Conservation (phyloP, 2,888 invertebrate genomes). For the Tetranychus truncatus region DNA sequence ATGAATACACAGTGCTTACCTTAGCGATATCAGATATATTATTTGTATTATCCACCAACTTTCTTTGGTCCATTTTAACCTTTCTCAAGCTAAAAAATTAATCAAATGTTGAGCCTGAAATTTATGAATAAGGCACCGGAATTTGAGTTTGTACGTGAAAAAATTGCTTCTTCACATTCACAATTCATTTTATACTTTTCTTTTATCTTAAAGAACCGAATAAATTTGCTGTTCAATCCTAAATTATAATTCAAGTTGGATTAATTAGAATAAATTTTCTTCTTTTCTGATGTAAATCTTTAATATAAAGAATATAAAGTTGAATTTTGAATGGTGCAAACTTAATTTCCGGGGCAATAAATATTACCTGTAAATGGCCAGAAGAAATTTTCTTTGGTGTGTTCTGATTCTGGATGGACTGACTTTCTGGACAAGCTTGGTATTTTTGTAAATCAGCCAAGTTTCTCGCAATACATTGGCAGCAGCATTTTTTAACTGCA, state of each 20-base stretch:
- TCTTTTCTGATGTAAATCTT: too few species aligned
- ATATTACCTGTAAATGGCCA: conserved; percentile 90
- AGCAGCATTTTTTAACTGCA: conserved; percentile 86
- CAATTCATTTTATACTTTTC: too few species aligned
- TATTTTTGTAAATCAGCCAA: conserved; percentile 99
- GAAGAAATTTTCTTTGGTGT: conserved; percentile 94
- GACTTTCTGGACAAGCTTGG: conserved; percentile 88
- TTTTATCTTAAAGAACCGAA: too few species aligned
- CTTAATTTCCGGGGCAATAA: too few species aligned
- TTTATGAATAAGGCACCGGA: too few species aligned
- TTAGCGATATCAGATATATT: conserved; percentile 99
- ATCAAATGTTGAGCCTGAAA: background rate
- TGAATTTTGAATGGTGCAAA: too few species aligned
- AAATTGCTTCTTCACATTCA: too few species aligned
- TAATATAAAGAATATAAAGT: too few species aligned
- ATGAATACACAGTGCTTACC: conserved; percentile 39
- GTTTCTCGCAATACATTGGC: conserved; percentile 98
- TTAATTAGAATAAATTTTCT: too few species aligned
- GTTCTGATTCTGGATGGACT: conserved; percentile 87
- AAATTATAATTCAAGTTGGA: too few species aligned
- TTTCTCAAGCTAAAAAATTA: conserved; percentile 61
- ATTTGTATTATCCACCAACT: conserved; percentile 95
- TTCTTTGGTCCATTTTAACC: conserved; percentile 99
- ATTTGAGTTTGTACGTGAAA: too few species aligned
- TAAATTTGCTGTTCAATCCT: too few species aligned